Evolutionary conservation across 2,113 vertebrate species (phyloP).

Genomic region (Mystacornis crossleyi): DNA sequence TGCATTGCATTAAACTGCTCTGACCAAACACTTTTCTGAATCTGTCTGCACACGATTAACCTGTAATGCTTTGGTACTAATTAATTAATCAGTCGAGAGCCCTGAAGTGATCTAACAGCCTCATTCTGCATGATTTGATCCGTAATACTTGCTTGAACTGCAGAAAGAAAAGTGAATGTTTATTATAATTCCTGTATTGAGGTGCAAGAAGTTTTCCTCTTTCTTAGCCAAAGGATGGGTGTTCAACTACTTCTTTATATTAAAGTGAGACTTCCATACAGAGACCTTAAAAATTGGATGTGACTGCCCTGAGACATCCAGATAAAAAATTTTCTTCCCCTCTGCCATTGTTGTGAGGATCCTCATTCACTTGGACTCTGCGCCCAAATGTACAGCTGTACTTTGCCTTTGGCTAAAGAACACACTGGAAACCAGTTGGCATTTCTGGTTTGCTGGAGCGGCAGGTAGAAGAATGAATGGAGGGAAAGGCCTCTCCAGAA

Average conservation of each 20-base stretch:
- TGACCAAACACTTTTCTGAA: constrained; percentile 41
- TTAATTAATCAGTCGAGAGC: neutral
- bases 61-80: constrained; percentile 59
- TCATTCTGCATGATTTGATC: neutral
- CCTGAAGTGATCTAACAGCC: neutral
- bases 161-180: neutral
- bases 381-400: neutral
- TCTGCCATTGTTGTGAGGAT: neutral
- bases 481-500: neutral
- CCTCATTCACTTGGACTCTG: neutral
- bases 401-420: neutral
- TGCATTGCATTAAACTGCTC: constrained; percentile 69
- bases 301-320: neutral
- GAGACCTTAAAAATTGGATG: neutral
- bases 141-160: neutral
- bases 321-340: neutral
- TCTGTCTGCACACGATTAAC: neutral
- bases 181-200: neutral
- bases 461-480: neutral
- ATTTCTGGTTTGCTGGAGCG: neutral
- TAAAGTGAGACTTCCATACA: constrained; percentile 64
- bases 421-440: neutral
- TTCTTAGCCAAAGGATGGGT: neutral
- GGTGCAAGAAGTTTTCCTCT: neutral
- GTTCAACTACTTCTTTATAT: neutral